Evolutionary conservation across 2,888 invertebrate species (phyloP), one percentile per base, ranked within the genome.

Genomic region (Helleia helle): DNA sequence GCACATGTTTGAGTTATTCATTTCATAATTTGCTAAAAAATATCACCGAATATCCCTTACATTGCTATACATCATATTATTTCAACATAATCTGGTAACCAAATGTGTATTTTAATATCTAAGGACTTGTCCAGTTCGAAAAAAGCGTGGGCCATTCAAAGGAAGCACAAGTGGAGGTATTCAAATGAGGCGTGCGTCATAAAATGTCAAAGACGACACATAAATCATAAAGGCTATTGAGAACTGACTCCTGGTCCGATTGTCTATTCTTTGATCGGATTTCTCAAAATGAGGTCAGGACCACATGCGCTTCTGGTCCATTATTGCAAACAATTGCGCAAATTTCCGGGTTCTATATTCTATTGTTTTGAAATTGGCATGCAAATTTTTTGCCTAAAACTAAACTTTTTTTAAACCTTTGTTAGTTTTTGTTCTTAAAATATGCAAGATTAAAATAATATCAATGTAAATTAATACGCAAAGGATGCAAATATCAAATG

Each of bases 91-190:
- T 83, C 77, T 83, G 81, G 80, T 80, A 72, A 80, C 80, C 81
- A 83, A 83, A 81, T 81, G 83, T 77, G 65, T 67, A 71, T 81
- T 80, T 67, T 76, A 69, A 80, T 73, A n/a, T n/a, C n/a, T n/a
- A 81, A 79, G 58, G 59, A 61, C 65, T 57, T 65, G 57, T 58
- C 58, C 45, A 57, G 65, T 65, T 66, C 65, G 60, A 81, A 80
- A 71, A 59, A 58, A 55, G 60, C 61, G 63, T 62, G 62, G 69
- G 63, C 66, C 65, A 68, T 65, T 54, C n/a, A 75, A 83, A 84
- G 81, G 84, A 79, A 73, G 65, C 64, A 74, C 80, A 76, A 77
- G 71, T 70, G 58, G 59, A 64, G 58, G 57, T 75, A 81, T 84
- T 81, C 59, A 83, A 83, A 83, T 81, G 74, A 80, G 64, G 64